Base-by-base conservation (phyloP, 2,888 invertebrate genomes). In the Drosophila niveifrons region DNA sequence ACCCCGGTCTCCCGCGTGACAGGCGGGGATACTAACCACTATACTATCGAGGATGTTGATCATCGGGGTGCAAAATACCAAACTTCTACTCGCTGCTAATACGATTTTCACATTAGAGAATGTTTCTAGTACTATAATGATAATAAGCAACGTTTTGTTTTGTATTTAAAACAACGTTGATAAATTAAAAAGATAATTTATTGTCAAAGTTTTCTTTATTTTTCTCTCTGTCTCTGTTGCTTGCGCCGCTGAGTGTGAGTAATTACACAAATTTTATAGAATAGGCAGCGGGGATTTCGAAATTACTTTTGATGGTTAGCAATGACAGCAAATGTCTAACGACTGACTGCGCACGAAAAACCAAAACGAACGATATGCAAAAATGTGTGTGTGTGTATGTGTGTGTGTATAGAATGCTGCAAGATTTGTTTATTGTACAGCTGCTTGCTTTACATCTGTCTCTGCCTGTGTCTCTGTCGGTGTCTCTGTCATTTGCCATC, bases 161-260 rank as follows among this genome's bases (percentile, higher is more conserved):
- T 44, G 18, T 43, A 57, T 69, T 62, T 72, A 36, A 55, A 36
- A 55, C 44, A 62, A 67, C 41, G 63, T 71, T 78, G 78, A 79
- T 79, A 58, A 79, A 81, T 79, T 78, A 81, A 79, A 79, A 81
- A 81, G 78, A 79, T 79, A 81, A 79, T 64, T 71, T 66, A 64
- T 78, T 78, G 68, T 75, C 66, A 71, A 72, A 71, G 67, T 78
- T 81, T 75, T 55, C 61, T 44, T 64, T 66, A 51, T 65, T 46
- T 43, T 43, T 44, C 31, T 48, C 48, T 58, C 36, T 4, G n/a
- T 41, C 52, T 52, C 34, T 43, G 62, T 46, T 50, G 18, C 36
- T 23, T 23, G 39, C 13, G 13, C 6, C 15, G 9, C n/a, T 61
- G 39, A 58, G 66, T 63, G 52, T 68, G 41, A 58, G 69, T 78